These are phyloP conservation scores for Plagiodera versicolora DNA, from an alignment of 2,888 invertebrate species.

Conservation along the genomic window DNA sequence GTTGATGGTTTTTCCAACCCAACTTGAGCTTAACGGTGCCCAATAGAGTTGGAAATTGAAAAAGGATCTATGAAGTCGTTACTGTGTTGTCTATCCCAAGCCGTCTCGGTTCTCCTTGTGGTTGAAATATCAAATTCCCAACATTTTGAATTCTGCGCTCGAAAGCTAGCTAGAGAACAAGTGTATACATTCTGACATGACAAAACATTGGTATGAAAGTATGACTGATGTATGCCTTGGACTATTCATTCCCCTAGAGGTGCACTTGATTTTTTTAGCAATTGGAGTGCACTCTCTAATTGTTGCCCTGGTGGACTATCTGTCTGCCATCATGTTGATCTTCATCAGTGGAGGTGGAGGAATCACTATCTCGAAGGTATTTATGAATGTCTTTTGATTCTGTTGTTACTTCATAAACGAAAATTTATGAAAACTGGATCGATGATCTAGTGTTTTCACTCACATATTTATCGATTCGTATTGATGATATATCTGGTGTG, in stretches of 20 bases:
- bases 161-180: neutral
- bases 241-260: slow-evolving; percentile 11
- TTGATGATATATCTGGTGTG: no score
- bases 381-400: slow-evolving; percentile 26
- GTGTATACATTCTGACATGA: neutral
- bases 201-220: neutral
- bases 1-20: neutral
- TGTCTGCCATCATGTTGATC: neutral
- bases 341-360: neutral
- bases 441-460: no score
- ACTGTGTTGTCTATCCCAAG: neutral
- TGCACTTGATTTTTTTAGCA: slow-evolving; percentile 23
- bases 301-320: neutral
- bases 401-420: neutral
- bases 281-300: slow-evolving; percentile 16
- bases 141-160: no score
- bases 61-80: neutral
- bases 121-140: neutral
- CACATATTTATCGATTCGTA: no score
- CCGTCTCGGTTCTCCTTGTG: neutral
- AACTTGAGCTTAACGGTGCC: neutral
- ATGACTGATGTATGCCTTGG: neutral
- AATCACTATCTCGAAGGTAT: slow-evolving; percentile 15
- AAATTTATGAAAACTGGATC: no score
- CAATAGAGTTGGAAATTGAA: neutral